phyloP scores from a whole-genome alignment of 2,113 vertebrate genomes.

The Catharus fuscescens region DNA sequence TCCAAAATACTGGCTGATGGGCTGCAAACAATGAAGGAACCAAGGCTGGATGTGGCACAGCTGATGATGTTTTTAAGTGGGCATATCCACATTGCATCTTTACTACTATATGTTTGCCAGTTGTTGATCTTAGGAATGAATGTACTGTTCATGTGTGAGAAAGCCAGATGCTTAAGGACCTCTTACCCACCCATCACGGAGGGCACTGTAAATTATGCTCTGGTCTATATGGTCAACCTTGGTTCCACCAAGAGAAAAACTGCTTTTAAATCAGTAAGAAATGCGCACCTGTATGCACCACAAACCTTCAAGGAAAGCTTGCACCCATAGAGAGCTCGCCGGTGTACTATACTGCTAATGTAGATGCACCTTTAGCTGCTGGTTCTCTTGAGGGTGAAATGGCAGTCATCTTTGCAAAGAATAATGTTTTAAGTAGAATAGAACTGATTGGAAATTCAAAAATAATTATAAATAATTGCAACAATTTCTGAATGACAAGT shows the following conservation, averaged over 20 bases:
- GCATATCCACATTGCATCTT: neutral
- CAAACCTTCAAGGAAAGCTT: neutral
- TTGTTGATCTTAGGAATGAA: neutral
- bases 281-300: neutral
- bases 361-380: neutral
- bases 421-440: neutral
- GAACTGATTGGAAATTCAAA: neutral
- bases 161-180: neutral
- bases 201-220: neutral
- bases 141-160: neutral
- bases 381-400: neutral
- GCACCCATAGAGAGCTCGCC: neutral
- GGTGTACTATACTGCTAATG: neutral
- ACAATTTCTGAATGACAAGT: neutral
- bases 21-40: neutral
- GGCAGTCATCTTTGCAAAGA: neutral
- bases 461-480: neutral
- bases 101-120: neutral
- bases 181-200: neutral
- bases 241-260: neutral
- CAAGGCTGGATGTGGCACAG: neutral
- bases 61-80: neutral
- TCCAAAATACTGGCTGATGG: neutral
- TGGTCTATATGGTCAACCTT: neutral
- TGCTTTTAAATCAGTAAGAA: neutral